A percentile compares a stretch with the other conserved stretches of the same genome.
phyloP scores from a whole-genome alignment of 2,797 vertebrate species.

The Parauchenoglanis punctatus region DNA sequence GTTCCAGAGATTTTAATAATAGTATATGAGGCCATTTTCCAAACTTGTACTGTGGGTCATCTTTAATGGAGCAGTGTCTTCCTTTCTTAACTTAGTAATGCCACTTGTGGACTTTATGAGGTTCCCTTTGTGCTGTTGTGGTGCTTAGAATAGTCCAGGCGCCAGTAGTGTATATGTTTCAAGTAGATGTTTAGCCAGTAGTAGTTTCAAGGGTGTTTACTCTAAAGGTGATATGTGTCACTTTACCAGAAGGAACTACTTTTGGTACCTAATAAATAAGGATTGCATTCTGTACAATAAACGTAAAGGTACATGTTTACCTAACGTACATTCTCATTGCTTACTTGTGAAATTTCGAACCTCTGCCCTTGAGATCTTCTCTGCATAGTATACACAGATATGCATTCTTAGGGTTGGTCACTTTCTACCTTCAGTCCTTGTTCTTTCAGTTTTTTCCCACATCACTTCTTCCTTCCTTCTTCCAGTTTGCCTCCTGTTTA shows the following conservation, averaged over 20 bases:
- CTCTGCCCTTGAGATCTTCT: not conserved
- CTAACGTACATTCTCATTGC: not conserved
- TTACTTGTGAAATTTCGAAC: not conserved
- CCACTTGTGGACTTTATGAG: not conserved
- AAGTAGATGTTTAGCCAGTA: not conserved
- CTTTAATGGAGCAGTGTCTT: not conserved
- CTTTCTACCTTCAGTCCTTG: not conserved
- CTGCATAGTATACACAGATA: not conserved
- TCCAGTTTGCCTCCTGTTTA: slow-evolving; percentile 24
- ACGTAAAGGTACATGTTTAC: not conserved
- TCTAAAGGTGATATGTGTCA: not conserved
- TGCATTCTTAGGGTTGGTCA: not conserved
- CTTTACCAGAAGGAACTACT: not conserved
- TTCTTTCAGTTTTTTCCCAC: not conserved
- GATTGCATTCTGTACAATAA: not conserved
- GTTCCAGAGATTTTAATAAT: not conserved
- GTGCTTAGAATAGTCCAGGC: slow-evolving; percentile 7
- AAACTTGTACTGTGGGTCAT: not conserved
- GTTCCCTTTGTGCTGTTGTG: not conserved
- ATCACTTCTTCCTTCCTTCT: not conserved
- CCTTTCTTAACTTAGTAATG: not conserved
- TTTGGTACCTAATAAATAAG: not conserved
- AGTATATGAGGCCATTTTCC: not conserved
- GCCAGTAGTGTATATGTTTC: not conserved
- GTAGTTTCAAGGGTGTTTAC: not conserved